These are phyloP conservation scores for Parazoanthus darwini DNA, from an alignment of 92 coral and sea anemone species.

Conservation along the genomic window DNA sequence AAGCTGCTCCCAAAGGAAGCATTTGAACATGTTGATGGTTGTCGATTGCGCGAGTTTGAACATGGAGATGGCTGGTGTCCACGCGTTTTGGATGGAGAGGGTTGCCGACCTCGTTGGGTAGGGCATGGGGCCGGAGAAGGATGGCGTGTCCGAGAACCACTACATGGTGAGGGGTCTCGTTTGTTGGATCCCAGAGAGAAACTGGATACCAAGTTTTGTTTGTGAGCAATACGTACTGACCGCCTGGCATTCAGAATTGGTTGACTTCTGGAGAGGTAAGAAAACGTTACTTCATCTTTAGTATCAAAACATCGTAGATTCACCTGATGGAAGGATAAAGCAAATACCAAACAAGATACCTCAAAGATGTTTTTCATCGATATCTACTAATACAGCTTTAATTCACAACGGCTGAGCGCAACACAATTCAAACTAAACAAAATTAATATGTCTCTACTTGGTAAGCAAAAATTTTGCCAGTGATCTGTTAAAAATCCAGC, in stretches of 20 bases:
- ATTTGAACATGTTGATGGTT: constrained; percentile 16
- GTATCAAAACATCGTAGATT: neutral
- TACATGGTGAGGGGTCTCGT: constrained; percentile 15
- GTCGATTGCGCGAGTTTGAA: neutral
- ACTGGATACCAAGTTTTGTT: neutral
- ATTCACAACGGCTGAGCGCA: no score
- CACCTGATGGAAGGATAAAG: no score
- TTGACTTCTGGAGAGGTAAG: constrained; percentile 4
- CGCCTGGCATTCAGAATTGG: constrained; percentile 16
- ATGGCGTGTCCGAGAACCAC: neutral
- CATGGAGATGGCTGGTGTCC: constrained; percentile 22
- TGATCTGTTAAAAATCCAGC: no score
- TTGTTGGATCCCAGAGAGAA: neutral
- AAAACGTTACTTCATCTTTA: neutral
- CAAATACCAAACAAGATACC: no score
- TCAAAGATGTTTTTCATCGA: no score
- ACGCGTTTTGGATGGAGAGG: constrained; percentile 4
- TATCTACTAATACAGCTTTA: no score
- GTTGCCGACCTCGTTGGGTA: constrained; percentile 4
- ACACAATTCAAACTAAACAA: no score
- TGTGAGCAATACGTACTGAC: constrained; percentile 13
- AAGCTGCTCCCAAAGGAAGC: constrained; percentile 11
- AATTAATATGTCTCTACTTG: no score
- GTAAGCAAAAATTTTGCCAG: no score
- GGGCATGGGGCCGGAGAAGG: constrained; percentile 1